These are phyloP conservation scores for Xestia rhomboidea DNA, from an alignment of 2,888 invertebrate species.

Conservation along the genomic window DNA sequence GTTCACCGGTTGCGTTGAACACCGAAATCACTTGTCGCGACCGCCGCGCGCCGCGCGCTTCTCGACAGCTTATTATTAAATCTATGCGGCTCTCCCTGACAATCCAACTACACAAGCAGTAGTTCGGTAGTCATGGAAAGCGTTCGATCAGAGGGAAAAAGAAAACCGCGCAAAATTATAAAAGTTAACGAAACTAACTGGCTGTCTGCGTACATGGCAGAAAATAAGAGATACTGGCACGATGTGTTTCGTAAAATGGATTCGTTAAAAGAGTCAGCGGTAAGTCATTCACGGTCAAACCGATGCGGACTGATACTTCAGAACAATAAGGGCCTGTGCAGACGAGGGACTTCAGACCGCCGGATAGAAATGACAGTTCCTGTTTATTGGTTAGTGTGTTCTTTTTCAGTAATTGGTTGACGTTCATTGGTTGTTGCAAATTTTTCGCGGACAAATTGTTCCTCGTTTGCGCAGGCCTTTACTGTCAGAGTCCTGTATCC, in stretches of 20 bases:
- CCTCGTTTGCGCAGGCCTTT: too few relatives aligned
- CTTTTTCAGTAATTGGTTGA: too few relatives aligned
- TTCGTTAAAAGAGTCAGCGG: slow-evolving; percentile 64
- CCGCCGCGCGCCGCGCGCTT: slow-evolving; percentile 38
- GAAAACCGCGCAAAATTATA: slow-evolving; percentile 77
- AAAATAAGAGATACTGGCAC: slow-evolving; percentile 83
- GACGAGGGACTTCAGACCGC: too few relatives aligned
- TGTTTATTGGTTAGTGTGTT: too few relatives aligned
- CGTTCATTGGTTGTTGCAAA: too few relatives aligned
- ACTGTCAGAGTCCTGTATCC: not conserved
- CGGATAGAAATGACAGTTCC: too few relatives aligned
- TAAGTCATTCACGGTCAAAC: slow-evolving; percentile 60
- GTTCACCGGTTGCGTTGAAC: slow-evolving; percentile 54
- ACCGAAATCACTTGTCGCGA: slow-evolving; percentile 52
- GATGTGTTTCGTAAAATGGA: slow-evolving; percentile 77
- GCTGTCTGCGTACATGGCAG: slow-evolving; percentile 74
- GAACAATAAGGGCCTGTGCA: not conserved
- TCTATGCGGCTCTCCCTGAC: slow-evolving; percentile 66
- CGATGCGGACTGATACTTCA: not conserved
- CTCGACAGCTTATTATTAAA: slow-evolving; percentile 63
- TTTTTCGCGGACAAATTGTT: too few relatives aligned
- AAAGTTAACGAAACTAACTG: slow-evolving; percentile 80
- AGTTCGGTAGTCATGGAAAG: slow-evolving; percentile 54
- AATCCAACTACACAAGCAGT: slow-evolving; percentile 25
- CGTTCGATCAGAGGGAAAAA: slow-evolving; percentile 58